Evolutionary conservation across 1,140 invertebrate genomes (phyloP).

Genomic region (Spodoptera litura): DNA sequence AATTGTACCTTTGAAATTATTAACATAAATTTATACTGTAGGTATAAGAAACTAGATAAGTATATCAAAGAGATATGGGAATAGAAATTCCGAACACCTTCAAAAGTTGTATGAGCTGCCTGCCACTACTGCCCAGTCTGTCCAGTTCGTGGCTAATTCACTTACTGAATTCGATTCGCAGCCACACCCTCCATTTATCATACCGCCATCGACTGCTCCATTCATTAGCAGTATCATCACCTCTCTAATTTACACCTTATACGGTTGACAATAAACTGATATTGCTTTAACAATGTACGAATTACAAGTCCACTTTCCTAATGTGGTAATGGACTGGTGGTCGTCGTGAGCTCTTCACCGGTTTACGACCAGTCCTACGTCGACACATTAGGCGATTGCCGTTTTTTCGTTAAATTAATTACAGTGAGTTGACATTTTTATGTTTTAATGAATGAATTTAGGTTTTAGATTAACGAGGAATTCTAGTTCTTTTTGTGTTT

Average conservation of each 20-base stretch:
- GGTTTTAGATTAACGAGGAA: constrained; percentile 42
- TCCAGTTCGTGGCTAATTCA: constrained; percentile 65
- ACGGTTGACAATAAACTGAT: constrained; percentile 57
- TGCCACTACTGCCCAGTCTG: neutral
- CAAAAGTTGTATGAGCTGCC: too few relatives aligned
- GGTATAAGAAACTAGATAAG: too few relatives aligned
- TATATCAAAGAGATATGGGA: too few relatives aligned
- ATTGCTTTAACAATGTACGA: constrained; percentile 60
- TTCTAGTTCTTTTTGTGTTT: constrained; percentile 8
- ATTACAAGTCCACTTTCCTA: constrained; percentile 51
- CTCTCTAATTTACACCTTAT: constrained; percentile 70
- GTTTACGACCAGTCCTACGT: constrained; percentile 36
- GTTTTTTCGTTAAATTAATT: constrained; percentile 54
- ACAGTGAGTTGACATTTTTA: constrained; percentile 50
- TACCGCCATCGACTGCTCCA: constrained; percentile 62
- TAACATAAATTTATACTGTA: too few relatives aligned
- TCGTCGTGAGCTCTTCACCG: constrained; percentile 23
- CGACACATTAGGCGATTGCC: constrained; percentile 70
- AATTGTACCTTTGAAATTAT: too few relatives aligned
- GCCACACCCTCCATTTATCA: constrained; percentile 76
- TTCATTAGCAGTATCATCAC: constrained; percentile 63
- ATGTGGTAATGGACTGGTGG: constrained; percentile 57
- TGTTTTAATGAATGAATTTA: constrained; percentile 50
- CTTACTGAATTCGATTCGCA: constrained; percentile 65
- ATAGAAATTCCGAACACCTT: too few relatives aligned